Conservation (phyloP, 1,140 invertebrate genomes). For the Mycetomoellerius zeteki region DNA sequence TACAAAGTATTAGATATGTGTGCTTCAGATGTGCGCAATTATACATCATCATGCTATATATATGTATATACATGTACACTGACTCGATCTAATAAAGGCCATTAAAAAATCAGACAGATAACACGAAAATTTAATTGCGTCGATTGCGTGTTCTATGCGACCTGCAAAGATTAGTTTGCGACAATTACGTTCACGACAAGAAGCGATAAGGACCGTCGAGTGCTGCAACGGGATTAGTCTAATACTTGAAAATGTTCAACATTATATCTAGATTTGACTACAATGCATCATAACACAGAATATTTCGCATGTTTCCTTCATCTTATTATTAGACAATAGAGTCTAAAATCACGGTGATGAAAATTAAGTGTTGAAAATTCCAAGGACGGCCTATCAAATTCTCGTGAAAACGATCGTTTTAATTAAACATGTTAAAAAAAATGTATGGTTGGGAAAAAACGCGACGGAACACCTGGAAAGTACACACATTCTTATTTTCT, state of each 20-base stretch:
- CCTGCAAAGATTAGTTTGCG: constrained; percentile 24
- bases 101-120: constrained; percentile 35
- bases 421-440: not conserved
- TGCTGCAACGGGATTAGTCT: not conserved
- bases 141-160: constrained; percentile 31
- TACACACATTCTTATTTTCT: not conserved
- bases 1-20: constrained; percentile 57
- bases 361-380: not conserved
- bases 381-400: not conserved
- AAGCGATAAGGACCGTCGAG: not conserved
- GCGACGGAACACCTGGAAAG: not conserved
- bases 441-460: not conserved
- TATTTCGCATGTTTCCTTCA: not conserved
- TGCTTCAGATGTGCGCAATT: constrained; percentile 18
- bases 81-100: constrained; percentile 28
- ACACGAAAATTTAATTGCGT: constrained; percentile 40
- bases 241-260: not conserved
- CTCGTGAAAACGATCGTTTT: not conserved
- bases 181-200: constrained; percentile 10
- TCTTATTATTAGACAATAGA: not conserved
- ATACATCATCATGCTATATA: constrained; percentile 41
- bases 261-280: not conserved
- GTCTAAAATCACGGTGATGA: not conserved
- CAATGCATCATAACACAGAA: not conserved
- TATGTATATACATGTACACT: not conserved